Evolutionary conservation across 2,113 vertebrate species (phyloP).

Genomic region (Strix aluco): DNA sequence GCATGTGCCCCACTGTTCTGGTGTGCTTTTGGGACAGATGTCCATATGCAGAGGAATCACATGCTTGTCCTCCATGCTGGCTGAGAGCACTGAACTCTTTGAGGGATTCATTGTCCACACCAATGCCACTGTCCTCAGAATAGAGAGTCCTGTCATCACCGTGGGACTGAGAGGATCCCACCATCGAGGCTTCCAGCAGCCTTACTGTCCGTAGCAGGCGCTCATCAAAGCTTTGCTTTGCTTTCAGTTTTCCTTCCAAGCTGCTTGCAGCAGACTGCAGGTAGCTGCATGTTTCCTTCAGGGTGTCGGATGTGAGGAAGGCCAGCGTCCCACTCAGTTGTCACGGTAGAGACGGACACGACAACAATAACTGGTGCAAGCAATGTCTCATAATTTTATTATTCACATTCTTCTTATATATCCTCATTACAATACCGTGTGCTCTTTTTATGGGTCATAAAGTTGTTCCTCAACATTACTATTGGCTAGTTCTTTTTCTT

Average conservation of each 20-base stretch:
- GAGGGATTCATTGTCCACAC: slow-evolving; percentile 86
- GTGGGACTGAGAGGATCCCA: slow-evolving; percentile 12
- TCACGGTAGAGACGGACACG: not conserved
- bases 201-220: slow-evolving; percentile 73
- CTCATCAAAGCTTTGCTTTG: slow-evolving; percentile 77
- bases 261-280: slow-evolving; percentile 76
- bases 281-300: slow-evolving; percentile 81
- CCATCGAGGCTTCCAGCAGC: slow-evolving; percentile 79
- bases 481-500: too few relatives aligned
- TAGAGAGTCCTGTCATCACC: slow-evolving; percentile 80
- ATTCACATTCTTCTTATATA: too few relatives aligned
- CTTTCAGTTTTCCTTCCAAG: slow-evolving; percentile 77
- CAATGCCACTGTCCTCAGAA: slow-evolving; percentile 94
- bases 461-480: too few relatives aligned
- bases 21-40: not conserved
- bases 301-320: not conserved
- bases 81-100: slow-evolving; percentile 63
- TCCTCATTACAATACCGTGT: too few relatives aligned
- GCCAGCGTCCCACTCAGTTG: not conserved
- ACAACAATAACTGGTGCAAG: too few relatives aligned
- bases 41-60: slow-evolving; percentile 38
- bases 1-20: not conserved
- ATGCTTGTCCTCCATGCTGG: slow-evolving; percentile 59
- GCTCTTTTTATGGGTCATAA: too few relatives aligned
- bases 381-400: too few relatives aligned